Base-by-base conservation (phyloP, 2,113 vertebrate species). In the Litocranius walleri region DNA sequence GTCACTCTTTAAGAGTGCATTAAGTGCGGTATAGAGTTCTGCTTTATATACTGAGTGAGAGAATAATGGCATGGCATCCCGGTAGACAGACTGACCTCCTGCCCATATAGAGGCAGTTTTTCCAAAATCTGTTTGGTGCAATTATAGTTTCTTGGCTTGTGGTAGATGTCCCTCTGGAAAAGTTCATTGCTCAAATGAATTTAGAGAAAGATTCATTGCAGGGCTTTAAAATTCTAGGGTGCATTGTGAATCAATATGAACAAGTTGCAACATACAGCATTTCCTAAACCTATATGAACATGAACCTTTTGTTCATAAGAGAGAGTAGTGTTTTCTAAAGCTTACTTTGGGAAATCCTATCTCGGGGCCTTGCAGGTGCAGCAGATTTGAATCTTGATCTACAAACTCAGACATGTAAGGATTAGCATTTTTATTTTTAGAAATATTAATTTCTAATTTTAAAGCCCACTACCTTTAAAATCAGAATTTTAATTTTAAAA, bases 361-460 rank as follows among this genome's bases (percentile, higher is more conserved):
- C 8, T 23, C 59, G 8, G 43, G 29, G 0, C 16, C 40, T 90
- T 90, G 43, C 23, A 29, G 36, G 3, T 62, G 15, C 21, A 13
- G 36, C 48, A 43, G 57, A 45, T 67, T 92, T 27, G 25, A 97
- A 82, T 94, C 84, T 94, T 95, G 59, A 27, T 80, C 29, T 80
- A 9, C 36, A 61, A 59, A 52, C 19, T 93, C 17, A 92, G 27
- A 67, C 81, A 50, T 94, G 57, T n/a, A 88, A 90, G 62, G 84
- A 81, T 64, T 48, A 40, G 30, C 30, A 74, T 10, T 54, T 82
- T 78, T 50, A 33, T 8, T 45, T 67, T 92, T 88, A 59, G 5
- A 54, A 94, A 36, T 43, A 33, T 16, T 71, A 57, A 96, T 77
- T 64, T 59, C 13, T 74, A 33, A 77, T 86, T 88, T 95, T 91